Evolutionary conservation across 2,797 vertebrate genomes (phyloP), one percentile per base, ranked within the genome.

Genomic region (Chaunax sp.): DNA sequence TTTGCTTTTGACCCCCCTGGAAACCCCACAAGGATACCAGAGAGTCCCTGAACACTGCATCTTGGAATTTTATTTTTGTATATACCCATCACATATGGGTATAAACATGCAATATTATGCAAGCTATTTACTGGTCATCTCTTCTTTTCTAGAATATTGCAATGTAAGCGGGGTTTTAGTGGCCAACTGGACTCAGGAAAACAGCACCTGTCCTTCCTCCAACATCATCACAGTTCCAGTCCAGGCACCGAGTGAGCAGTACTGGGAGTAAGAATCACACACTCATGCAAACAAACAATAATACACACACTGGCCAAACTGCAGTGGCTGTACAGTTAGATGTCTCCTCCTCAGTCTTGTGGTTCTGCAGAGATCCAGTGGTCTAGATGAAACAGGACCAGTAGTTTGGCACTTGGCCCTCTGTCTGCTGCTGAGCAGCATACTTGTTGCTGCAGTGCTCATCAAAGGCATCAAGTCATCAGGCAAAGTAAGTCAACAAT

Each of bases 401-500:
- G 64, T 99, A 2, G 95, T 99, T n/a, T 99, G 98, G 98, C 95
- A 97, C 75, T 83, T 99, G 91, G 97, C 96, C 0, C 95, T 99
- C 45, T 98, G 96, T 83, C 94, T 99, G 53, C 94, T 99, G 72
- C 90, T 99, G 20, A 85, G 93, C 73, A 95, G 95, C 93, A 61
- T 95, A 0, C 75, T 99, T 12, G 92, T 96, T 11, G 93, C 82
- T 45, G 94, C 91, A 8, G 93, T 92, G 0, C 86, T 99, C 40
- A 95, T 93, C 76, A 98, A 92, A 94, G 97, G 98, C 76, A 97
- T 99, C 83, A 98, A 99, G 81, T 98, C 97, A 54, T 98, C 98
- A 19, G 98, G 97, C 66, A 99, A 99, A 94, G 98, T 99, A 88
- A 82, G 90, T 84, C 20, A 15, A 25, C 11, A 53, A 7, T 12